Evolutionary conservation across 1,140 invertebrate genomes (phyloP), one percentile per base, ranked within the genome.

Genomic region (Dolichoris vasculosae): DNA sequence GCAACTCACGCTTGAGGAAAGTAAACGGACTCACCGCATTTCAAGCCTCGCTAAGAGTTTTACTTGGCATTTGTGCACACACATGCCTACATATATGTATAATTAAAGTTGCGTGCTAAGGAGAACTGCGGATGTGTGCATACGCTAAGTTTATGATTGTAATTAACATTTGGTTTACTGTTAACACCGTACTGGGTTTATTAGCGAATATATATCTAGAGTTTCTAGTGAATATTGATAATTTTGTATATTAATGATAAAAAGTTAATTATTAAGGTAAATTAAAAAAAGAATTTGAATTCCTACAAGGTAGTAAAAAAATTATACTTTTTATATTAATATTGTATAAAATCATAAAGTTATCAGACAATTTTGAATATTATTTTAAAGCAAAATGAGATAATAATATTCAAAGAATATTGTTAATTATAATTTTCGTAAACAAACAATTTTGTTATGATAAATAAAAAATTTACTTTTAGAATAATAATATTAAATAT

Each of bases 121-220:
- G 90, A 90, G 89, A 87, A 82, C 86, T 63, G 88, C 32, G 59
- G 59, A 64, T 48, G 46, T 55, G 46, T 38, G 69, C 35, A 35
- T 23, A 75, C 59, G 83, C 84, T 84, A 88, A 88, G 67, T 90
- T 90, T 89, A 89, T 87, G 88, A 86, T 85, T 67, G 88, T 87
- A 91, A 91, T 91, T 91, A 90, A 87, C 88, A 87, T 88, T 82
- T 87, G 86, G 82, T 88, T 91, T 90, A 84, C 84, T 86, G 83
- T 87, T 87, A 86, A 87, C 87, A 82, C 90, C 78, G 79, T 38
- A 48, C 13, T 48, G 55, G 26, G 1, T 46, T 46, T 87, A 82
- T 87, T 43, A 76, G 55, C 64, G 30, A 38, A n/a, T 51, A 15
- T 11, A 11, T 40, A 77, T 86, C 77, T 80, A 2, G 32, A 3